Evolutionary conservation across 2,888 invertebrate species (phyloP), one percentile per base, ranked within the genome.

Genomic region (Lochmaea crataegi): DNA sequence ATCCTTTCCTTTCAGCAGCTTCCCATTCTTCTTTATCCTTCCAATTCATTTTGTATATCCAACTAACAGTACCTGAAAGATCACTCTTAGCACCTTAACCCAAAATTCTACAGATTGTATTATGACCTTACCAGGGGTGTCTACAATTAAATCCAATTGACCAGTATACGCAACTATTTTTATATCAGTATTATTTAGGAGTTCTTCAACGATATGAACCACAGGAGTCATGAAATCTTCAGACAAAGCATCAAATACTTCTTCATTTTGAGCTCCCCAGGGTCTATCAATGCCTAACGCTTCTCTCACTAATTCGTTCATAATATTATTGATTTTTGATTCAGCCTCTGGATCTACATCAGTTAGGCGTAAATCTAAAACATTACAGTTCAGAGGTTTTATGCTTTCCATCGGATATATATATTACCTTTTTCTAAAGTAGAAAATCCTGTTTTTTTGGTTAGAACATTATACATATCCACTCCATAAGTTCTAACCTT

Each of bases 81-180:
- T 22, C 7, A 12, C 12, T 60, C 3, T 32, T 22, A 22, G 6
- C 16, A 58, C 53, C 6, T 53, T 1, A 16, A 3, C 9, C 53
- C 2, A 53, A 32, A 2, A 32, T 32, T 32, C 26, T 32, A 32
- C 26, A 32, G 14, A 22, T 56, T 56, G 7, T 26, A 53, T 53
- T n/a, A 65, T 67, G 87, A 88, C 91, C 72, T 41, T 18, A 74
- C 95, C 95, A 77, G 93, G 90, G 22, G 94, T 94, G 80, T 93
- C 92, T 76, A 94, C 94, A 81, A 96, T 95, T 22, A 96, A 89
- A 86, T 96, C 96, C 76, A 96, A 88, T 81, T 95, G 94, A 41
- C 94, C 95, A 76, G 91, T 93, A 82, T 92, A 92, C 16, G 94
- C 92, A 45, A 89, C 89, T 1, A 94, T 89, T 65, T 91, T 89